Evolutionary conservation across 2,888 invertebrate genomes (phyloP), one percentile per base, ranked within the genome.

Genomic region (Phorcus lineatus): DNA sequence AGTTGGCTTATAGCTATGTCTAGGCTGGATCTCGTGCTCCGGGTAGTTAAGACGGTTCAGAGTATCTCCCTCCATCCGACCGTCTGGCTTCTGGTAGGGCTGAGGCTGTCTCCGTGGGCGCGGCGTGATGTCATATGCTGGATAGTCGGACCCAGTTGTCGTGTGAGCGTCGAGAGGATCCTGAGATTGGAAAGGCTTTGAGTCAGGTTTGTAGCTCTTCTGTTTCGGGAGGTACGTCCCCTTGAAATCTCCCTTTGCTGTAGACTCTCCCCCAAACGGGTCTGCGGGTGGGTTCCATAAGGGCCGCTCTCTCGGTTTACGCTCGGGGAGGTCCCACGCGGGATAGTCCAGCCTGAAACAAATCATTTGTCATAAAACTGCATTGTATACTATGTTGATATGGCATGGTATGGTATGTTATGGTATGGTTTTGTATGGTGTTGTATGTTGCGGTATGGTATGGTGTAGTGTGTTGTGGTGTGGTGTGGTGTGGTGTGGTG

Each of bases 131-230:
- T 80, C 28, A 80, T 81, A 31, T 74, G 54, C 53, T 83, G 62
- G 13, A 82, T 31, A 76, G n/a, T 53, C 76, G 13, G 22, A 28
- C 2, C 36, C 28, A 31, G 85, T 84, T 2, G 92, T 92, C 22
- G 92, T 92, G 54, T 86, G 85, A 47, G 82, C 90, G 13, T 89
- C 86, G 36, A 92, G 88, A 0, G 91, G 91, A 3, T 86, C 89
- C 31, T 88, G 85, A 7, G 91, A 90, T 24, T 80, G 81, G 80
- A 88, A 88, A 16, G 90, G 86, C 1, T 80, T 78, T 6, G 79
- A 66, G 40, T 87, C 86, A 11, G 92, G 92, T 47, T 88, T 90
- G 74, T 83, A 88, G 78, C 88, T 88, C 40, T 79, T 78, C 80
- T 84, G 75, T 77, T 85, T 87, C 0, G 80, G 83, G 7, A 66